Evolutionary conservation across 1,140 invertebrate genomes (phyloP), one percentile per base, ranked within the genome.

Genomic region (Brachionus rubens): DNA sequence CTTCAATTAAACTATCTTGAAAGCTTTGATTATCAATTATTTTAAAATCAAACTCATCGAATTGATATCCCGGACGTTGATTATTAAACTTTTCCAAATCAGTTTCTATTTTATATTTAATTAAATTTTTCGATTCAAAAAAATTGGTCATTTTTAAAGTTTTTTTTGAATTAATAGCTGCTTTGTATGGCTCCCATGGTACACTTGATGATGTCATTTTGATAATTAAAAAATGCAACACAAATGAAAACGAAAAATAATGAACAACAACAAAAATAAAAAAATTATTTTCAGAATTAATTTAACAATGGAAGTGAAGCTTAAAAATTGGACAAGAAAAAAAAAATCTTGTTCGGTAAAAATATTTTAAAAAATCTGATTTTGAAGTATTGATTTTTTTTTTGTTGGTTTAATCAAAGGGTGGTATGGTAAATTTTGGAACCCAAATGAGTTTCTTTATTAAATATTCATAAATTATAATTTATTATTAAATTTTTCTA

Each of bases 131-230:
- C 19, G 28, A n/a, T 3, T 62, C 12, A n/a, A n/a, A n/a, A 9
- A 62, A 62, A 30, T 62, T 16, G 12, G 33, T 36, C 28, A 62
- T 62, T 36, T 41, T 62, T 12, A 62, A 40, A 36, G 33, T 62
- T 36, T 21, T 62, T 6, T 21, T 62, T 14, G 3, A 21, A 28
- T 54, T 54, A 54, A 54, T 30, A 10, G 56, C 56, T 3, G 67
- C 67, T 50, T 70, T 70, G 12, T 70, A 70, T 16, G 67, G 67
- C 19, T 70, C 67, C 67, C 67, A 70, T 19, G 56, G 56, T 21
- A 62, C 36, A 7, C 0, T 62, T 62, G 56, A 62, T 36, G 56
- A 62, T 40, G 56, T 36, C 56, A 62, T 62, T 41, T 62, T 41
- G 9, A 62, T 28, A 16, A 10, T 16, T 36, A 16, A 36, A 62